Conservation (phyloP, 2,888 invertebrate species). For the Drosophila differens region DNA sequence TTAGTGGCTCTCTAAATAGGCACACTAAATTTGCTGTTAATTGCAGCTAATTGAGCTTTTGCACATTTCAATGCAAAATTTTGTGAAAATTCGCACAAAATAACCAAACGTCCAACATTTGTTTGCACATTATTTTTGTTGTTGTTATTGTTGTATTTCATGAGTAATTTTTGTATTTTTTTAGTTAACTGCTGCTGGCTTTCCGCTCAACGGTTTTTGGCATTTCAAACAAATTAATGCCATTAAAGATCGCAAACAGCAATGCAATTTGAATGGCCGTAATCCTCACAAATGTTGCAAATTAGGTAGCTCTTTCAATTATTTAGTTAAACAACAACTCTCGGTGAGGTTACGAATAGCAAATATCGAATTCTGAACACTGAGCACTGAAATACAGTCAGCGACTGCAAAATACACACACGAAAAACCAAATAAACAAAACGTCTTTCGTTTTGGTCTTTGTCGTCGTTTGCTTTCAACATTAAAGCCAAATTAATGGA, state of each 20-base stretch:
- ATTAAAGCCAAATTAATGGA: conserved; percentile 77
- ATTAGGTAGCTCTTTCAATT: conserved; percentile 65
- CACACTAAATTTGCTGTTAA: conserved; percentile 62
- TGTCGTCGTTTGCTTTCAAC: conserved; percentile 55
- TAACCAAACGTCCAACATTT: conserved; percentile 54
- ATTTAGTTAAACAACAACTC: conserved; percentile 34
- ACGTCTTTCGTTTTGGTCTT: conserved; percentile 56
- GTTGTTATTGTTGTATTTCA: neutral
- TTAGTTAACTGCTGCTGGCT: conserved; percentile 32
- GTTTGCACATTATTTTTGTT: neutral
- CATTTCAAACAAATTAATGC: conserved; percentile 62
- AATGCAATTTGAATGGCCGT: conserved; percentile 59
- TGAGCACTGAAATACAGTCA: conserved; percentile 6
- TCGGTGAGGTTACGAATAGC: conserved; percentile 8
- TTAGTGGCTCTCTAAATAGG: conserved; percentile 48
- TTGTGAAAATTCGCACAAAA: conserved; percentile 75
- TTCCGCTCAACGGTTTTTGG: conserved; percentile 55
- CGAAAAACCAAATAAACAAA: conserved; percentile 63
- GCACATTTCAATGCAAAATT: conserved; percentile 72
- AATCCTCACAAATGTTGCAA: conserved; percentile 66
- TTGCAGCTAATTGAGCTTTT: conserved; percentile 72
- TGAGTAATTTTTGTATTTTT: neutral
- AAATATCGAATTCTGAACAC: conserved; percentile 2
- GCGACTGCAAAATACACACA: conserved; percentile 8
- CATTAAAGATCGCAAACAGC: conserved; percentile 46